Evolutionary conservation across 2,797 vertebrate genomes (phyloP), one percentile per base, ranked within the genome.

Genomic region (Alauda arvensis): DNA sequence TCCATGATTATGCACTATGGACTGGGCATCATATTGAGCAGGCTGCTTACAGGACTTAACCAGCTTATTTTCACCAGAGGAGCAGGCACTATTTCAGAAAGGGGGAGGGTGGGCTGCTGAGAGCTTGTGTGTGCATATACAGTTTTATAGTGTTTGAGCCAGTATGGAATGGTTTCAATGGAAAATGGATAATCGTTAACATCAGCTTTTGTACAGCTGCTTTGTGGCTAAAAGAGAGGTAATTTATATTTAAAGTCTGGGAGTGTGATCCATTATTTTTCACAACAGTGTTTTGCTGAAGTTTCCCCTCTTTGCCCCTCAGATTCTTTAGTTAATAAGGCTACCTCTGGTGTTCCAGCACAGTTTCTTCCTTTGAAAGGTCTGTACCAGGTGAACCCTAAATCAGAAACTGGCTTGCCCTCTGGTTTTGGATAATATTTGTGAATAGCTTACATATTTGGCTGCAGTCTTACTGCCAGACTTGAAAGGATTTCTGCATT

Each of bases 111-210:
- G 59, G 84, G 33, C 72, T 81, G 76, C 84, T 79, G 86, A 88
- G 88, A 88, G 53, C 37, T 39, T 78, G n/a, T 55, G 37, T 56
- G 40, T 61, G 43, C 51, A 17, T 23, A 13, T 69, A 19, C 70
- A 42, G 48, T 85, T 92, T 62, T 83, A 40, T 78, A 83, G 62
- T 31, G 52, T 72, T 78, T 60, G 75, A 92, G 82, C 66, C 84
- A 87, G 71, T 51, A 59, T 40, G 49, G 80, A 70, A 78, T 4
- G 4, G 19, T 46, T 91, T 91, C 77, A 83, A 40, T 86, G 89
- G 69, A 93, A 92, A 92, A 92, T 60, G 87, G 86, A 57, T 93
- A 89, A 91, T 91, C 48, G 61, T 92, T 92, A 94, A 85, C 84
- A 93, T 86, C 78, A 89, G 69, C 85, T 85, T 93, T 92, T 74